These are phyloP conservation scores for Rotaria socialis DNA, from an alignment of 2,888 invertebrate genomes.

Conservation along the genomic window DNA sequence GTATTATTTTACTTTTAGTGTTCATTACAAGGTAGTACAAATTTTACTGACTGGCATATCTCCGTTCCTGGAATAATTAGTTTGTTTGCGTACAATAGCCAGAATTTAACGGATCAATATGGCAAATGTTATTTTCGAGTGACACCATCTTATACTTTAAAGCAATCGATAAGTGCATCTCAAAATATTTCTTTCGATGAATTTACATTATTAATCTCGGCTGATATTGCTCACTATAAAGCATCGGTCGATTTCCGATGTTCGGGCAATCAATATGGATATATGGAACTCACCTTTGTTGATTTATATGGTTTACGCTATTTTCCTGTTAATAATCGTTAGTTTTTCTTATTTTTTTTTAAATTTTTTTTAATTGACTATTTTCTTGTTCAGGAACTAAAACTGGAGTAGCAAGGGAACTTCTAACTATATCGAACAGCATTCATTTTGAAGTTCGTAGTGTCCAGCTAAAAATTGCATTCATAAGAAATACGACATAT, in stretches of 20 bases:
- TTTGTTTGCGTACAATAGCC: background rate
- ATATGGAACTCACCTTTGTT: background rate
- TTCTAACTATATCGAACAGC: background rate
- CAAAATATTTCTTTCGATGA: background rate
- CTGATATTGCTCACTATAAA: background rate
- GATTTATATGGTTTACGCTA: background rate
- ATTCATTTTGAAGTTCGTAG: background rate
- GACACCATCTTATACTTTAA: background rate
- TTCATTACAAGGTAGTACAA: background rate
- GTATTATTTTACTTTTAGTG: background rate
- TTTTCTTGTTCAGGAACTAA: background rate
- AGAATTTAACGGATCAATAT: background rate
- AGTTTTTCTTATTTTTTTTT: background rate
- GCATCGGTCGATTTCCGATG: background rate
- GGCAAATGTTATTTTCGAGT: conserved; percentile 24
- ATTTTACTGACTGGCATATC: background rate
- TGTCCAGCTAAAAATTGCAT: background rate
- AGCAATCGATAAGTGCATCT: background rate
- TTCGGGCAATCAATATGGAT: background rate
- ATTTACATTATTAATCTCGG: background rate
- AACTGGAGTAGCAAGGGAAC: background rate
- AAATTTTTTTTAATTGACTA: background rate
- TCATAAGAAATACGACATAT: background rate
- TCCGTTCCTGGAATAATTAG: background rate
- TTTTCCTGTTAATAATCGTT: background rate